Evolutionary conservation across 1,140 invertebrate species (phyloP).

Genomic region (Tachypleus tridentatus): DNA sequence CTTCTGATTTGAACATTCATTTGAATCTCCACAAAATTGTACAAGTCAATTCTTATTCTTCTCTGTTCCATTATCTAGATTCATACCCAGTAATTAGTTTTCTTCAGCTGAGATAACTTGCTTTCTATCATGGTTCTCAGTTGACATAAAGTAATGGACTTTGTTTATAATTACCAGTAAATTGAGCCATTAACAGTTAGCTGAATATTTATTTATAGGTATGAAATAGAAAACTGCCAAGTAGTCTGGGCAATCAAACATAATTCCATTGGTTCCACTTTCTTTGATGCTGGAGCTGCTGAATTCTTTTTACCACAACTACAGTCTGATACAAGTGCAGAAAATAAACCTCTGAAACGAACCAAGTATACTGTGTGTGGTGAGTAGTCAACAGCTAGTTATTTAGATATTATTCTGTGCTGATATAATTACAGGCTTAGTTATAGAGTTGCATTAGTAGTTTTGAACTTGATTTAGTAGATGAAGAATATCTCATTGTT

Average conservation of each 20-base stretch:
- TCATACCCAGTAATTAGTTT: too few species aligned
- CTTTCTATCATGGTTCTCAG: too few species aligned
- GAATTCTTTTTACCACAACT: conserved; percentile 66
- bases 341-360: conserved; percentile 31
- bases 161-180: conserved; percentile 11
- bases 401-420: neutral
- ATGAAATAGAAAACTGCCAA: conserved; percentile 69
- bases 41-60: too few species aligned
- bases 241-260: conserved; percentile 91
- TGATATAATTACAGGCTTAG: too few species aligned
- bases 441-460: neutral
- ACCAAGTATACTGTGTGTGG: conserved; percentile 34
- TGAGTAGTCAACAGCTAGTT: conserved; percentile 1
- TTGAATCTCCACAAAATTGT: too few species aligned
- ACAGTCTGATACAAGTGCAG: conserved; percentile 18
- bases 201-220: conserved; percentile 31
- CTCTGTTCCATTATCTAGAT: too few species aligned
- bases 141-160: too few species aligned
- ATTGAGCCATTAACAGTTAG: neutral
- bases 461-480: neutral
- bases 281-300: conserved; percentile 89
- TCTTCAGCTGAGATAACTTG: too few species aligned
- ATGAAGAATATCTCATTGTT: neutral
- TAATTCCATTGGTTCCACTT: conserved; percentile 78
- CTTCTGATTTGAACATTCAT: too few species aligned